Base-by-base conservation (phyloP, 2,797 vertebrate genomes). In the Falco biarmicus region DNA sequence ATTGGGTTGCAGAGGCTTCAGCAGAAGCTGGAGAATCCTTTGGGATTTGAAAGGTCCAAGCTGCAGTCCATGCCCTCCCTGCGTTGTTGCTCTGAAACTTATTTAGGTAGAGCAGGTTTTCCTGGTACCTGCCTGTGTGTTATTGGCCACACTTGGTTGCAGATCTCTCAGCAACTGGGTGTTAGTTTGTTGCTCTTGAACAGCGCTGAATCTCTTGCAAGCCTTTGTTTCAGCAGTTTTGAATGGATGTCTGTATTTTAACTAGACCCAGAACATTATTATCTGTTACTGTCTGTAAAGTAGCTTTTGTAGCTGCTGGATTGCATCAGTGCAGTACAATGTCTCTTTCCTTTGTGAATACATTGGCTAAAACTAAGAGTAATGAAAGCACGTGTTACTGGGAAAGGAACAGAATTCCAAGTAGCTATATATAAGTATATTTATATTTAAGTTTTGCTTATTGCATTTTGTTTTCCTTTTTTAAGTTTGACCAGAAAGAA, bases 401-500 rank as follows among this genome's bases (percentile, higher is more conserved):
- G 22, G 50, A 90, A 41, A 63, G 10, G 34, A 87, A 29, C 17
- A 29, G 22, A 41, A 75, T 78, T 91, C 41, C 41, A 48, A 43
- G 11, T 43, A n/a, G 18, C 31, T 64, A 4, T 50, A 48, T 64
- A 7, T 31, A 29, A 74, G 13, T 87, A 3, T 86, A 60, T 74
- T 87, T 82, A 9, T 66, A 6, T 63, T 80, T 64, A 32, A 53
- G 41, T 66, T 68, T 90, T 94, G 4, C n/a, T 91, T 28, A n/a
- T 21, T 57, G 7, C 29, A 43, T 64, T 93, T 68, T 90, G 22
- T 66, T 64, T 87, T 74, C 92, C 37, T 65, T 69, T 65, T 13
- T 96, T 93, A 97, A 99, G 99, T 99, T 99, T 96, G 99, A 99
- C 97, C 99, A 99, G 97, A 99, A 99, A 53, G 99, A 99, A 96